Evolutionary conservation across 2,113 vertebrate genomes (phyloP).

Genomic region (Drymodes brunneopygia): DNA sequence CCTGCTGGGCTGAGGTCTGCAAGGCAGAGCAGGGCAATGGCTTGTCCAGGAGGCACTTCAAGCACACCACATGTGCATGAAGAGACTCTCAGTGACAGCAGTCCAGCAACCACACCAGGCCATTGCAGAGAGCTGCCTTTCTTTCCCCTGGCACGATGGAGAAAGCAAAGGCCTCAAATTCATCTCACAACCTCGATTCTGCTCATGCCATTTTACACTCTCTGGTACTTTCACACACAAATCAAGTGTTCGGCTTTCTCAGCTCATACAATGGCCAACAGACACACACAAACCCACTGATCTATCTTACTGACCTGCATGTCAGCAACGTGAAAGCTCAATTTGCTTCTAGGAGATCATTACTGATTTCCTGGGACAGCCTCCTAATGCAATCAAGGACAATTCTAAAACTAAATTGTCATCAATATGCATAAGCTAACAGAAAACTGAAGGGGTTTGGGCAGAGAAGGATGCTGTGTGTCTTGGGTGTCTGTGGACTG

Average conservation of each 20-base stretch:
- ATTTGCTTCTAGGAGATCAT: neutral
- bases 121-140: neutral
- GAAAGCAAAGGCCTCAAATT: neutral
- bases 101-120: neutral
- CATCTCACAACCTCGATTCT: neutral
- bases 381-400: neutral
- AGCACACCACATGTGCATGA: neutral
- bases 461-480: neutral
- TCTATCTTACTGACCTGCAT: neutral
- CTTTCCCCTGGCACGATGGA: too few species aligned
- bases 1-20: slow-evolving; percentile 96
- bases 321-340: neutral
- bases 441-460: neutral
- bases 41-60: neutral
- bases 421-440: neutral
- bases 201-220: neutral
- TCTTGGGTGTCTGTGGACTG: neutral
- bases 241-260: neutral
- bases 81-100: neutral
- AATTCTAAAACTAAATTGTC: neutral
- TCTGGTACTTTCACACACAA: neutral
- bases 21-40: neutral
- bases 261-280: neutral
- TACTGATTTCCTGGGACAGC: neutral
- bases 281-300: neutral